phyloP scores from a whole-genome alignment of 2,797 vertebrate species.

The Enteromius radiatus region DNA sequence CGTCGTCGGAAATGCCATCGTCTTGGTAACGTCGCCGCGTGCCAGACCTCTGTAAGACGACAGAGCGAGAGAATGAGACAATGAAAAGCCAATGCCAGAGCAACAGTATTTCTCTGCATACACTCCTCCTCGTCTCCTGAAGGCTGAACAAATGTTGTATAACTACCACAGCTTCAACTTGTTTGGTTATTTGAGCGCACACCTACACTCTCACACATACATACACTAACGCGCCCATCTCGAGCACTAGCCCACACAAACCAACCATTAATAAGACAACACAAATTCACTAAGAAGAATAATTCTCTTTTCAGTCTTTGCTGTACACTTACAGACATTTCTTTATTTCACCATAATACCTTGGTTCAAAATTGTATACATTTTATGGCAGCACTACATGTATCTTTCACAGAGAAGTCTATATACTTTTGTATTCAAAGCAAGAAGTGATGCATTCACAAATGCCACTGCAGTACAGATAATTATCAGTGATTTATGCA shows the following conservation, averaged over 20 bases:
- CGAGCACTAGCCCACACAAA: conserved; percentile 23
- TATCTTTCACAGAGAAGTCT: not conserved
- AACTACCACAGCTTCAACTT: not conserved
- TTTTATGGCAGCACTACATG: not conserved
- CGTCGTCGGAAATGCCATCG: conserved; percentile 95
- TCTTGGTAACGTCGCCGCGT: conserved; percentile 94
- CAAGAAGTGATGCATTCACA: not conserved
- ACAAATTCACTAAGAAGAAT: not conserved
- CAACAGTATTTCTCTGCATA: not conserved
- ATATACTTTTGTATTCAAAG: not conserved
- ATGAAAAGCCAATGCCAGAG: not conserved
- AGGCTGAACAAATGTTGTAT: conserved; percentile 1
- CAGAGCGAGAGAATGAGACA: not conserved
- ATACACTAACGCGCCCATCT: not conserved
- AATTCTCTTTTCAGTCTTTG: not conserved
- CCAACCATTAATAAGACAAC: not conserved
- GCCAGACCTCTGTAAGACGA: conserved; percentile 84
- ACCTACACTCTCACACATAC: conserved; percentile 18
- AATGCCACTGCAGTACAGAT: not conserved
- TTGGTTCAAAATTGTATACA: not conserved
- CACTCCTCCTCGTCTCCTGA: not conserved
- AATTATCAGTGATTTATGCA: not conserved
- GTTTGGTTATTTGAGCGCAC: not conserved
- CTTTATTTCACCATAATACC: not conserved
- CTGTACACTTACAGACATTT: not conserved